Evolutionary conservation across 2,113 vertebrate species (phyloP), one percentile per base, ranked within the genome.

Genomic region (Panurus biarmicus): DNA sequence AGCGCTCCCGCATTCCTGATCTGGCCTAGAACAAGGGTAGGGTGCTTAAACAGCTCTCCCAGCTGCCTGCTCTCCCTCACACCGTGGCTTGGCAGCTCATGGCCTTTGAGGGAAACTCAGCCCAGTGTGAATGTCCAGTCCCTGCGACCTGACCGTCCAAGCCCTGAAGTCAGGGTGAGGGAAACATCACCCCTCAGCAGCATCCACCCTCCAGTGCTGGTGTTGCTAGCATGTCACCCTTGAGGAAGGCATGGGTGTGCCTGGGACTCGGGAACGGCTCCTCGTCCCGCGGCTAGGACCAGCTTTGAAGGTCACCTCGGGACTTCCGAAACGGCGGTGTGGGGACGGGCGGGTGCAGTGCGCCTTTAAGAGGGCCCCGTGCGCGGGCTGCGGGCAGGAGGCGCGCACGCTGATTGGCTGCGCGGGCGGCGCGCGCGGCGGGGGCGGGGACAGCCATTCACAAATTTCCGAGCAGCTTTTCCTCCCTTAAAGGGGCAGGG

Each of bases 391-490:
- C 58, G 20, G 77, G 50, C 36, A 17, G 24, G 81, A 25, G 13
- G 14, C 25, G 0, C 35, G 51, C 21, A 4, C 70, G 44, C 77
- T 95, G 94, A 95, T 96, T 96, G 94, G 95, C 6, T 58, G 51
- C 60, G 16, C 17, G 31, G 22, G 31, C 33, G 42, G 86, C 15
- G 33, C 53, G 58, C 64, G 80, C 54, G 38, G 5, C 7, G 26
- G 61, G 83, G 90, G 92, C 69, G 80, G 83, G 53, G 40, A 1
- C 89, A 62, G 57, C 94, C 95, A 96, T 96, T 96, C 83, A 92
- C 2, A 81, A 90, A 95, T 28, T 76, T 21, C n/a, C 6, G 54
- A 58, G 83, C 31, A 2, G 36, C 40, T 0, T 77, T 5, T 3
- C 12, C 45, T 48, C 20, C 7, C 45, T 94, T 96, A 96, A 96